phyloP scores from a whole-genome alignment of 2,797 vertebrate species.

The Pristis pectinata region DNA sequence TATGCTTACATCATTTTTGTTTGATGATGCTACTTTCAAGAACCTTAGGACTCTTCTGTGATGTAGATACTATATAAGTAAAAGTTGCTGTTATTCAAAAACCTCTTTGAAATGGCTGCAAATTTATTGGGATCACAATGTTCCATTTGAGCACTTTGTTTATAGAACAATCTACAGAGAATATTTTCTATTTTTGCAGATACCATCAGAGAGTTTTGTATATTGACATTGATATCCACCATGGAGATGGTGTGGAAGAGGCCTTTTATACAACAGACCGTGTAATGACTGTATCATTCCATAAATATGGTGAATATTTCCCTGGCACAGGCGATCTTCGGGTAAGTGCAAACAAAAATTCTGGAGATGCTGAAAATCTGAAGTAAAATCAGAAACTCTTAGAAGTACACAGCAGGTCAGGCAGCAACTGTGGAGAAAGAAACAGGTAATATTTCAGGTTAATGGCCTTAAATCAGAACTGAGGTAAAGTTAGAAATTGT shows the following conservation, averaged over 20 bases:
- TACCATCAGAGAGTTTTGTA: constrained; percentile 91
- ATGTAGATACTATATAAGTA: no score
- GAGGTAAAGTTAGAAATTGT: no score
- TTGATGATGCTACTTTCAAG: no score
- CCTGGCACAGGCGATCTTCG: constrained; percentile 83
- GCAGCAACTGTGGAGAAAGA: no score
- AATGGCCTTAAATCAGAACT: no score
- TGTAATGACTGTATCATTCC: constrained; percentile 89
- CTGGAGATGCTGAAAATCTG: no score
- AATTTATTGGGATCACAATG: neutral
- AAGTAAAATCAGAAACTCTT: no score
- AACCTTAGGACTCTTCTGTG: no score
- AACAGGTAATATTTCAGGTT: no score
- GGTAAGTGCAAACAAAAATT: constrained; percentile 55
- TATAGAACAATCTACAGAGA: neutral
- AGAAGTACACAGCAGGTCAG: no score
- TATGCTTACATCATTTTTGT: no score
- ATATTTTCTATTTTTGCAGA: constrained; percentile 48
- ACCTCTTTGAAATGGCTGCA: neutral
- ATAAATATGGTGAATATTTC: constrained; percentile 89
- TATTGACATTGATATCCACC: constrained; percentile 88
- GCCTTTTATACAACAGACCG: constrained; percentile 87
- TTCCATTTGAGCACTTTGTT: neutral
- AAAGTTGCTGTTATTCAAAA: no score
- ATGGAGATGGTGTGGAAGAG: constrained; percentile 87